These are phyloP conservation scores for Venturia canescens DNA, from an alignment of 1,140 invertebrate genomes.

Conservation along the genomic window DNA sequence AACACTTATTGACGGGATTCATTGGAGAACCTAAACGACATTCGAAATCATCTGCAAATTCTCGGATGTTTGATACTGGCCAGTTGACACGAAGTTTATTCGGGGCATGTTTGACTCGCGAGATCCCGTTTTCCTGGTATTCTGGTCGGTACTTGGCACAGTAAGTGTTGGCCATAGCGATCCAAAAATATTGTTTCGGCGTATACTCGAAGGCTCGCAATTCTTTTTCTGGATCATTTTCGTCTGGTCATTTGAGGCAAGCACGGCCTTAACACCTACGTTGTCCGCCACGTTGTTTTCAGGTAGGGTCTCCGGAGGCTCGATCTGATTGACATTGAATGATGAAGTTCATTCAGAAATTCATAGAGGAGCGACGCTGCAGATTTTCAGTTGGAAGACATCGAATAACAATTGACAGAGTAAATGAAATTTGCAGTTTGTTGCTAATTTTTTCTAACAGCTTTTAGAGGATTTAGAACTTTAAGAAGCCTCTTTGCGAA, in stretches of 20 bases:
- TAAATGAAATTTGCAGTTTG: too few relatives aligned
- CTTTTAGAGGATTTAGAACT: too few relatives aligned
- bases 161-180: not conserved
- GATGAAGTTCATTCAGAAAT: too few relatives aligned
- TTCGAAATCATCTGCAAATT: constrained; percentile 11
- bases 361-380: too few relatives aligned
- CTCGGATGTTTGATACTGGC: constrained; percentile 18
- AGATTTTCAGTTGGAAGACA: too few relatives aligned
- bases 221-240: constrained; percentile 4
- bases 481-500: too few relatives aligned
- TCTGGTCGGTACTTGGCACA: constrained; percentile 10
- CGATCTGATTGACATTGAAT: too few relatives aligned
- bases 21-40: constrained; percentile 9
- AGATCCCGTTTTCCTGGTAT: not conserved
- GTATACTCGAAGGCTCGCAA: not conserved
- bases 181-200: constrained; percentile 28
- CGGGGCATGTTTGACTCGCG: not conserved
- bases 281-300: constrained; percentile 13
- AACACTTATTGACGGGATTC: constrained; percentile 33
- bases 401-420: too few relatives aligned
- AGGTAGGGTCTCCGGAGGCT: too few relatives aligned
- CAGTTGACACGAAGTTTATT: not conserved
- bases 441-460: too few relatives aligned
- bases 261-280: not conserved
- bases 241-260: not conserved